A percentile compares a stretch with the other conserved stretches of the same genome.
These are phyloP conservation scores for Sminthurides aquaticus DNA, from an alignment of 2,888 invertebrate genomes.

Conservation along the genomic window DNA sequence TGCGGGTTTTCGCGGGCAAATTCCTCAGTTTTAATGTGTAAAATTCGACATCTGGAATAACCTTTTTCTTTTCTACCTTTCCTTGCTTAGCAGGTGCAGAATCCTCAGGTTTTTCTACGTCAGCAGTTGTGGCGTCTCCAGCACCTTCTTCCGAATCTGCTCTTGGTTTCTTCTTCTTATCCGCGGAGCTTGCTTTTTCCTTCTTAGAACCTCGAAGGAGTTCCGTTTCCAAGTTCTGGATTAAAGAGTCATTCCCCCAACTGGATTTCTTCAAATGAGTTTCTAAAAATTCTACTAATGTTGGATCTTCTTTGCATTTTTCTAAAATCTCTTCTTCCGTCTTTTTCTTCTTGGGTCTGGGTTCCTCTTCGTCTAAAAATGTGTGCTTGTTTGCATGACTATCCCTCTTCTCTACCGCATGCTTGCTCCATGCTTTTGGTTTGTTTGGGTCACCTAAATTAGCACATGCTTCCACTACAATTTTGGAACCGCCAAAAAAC, in stretches of 20 bases:
- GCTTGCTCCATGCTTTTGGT: slow-evolving; percentile 88
- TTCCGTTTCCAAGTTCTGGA: slow-evolving; percentile 44
- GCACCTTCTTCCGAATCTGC: slow-evolving; percentile 48
- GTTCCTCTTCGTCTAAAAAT: slow-evolving; percentile 47
- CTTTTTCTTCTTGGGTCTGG: slow-evolving; percentile 46
- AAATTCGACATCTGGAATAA: slow-evolving; percentile 47
- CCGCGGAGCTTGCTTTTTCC: slow-evolving; percentile 38
- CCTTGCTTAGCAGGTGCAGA: slow-evolving; percentile 48
- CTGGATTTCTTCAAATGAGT: slow-evolving; percentile 58
- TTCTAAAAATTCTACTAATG: slow-evolving; percentile 81
- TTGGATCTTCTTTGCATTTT: slow-evolving; percentile 77
- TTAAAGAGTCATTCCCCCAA: slow-evolving; percentile 41
- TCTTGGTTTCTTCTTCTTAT: slow-evolving; percentile 36
- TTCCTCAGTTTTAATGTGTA: slow-evolving; percentile 68
- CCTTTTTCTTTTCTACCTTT: slow-evolving; percentile 46
- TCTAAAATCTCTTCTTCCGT: slow-evolving; percentile 60
- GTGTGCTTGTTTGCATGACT: slow-evolving; percentile 13
- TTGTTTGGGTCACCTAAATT: slow-evolving; percentile 57
- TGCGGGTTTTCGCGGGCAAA: slow-evolving; percentile 68
- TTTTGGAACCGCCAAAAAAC: slow-evolving; percentile 72
- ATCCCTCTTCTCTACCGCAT: slow-evolving; percentile 51
- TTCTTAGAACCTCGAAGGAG: slow-evolving; percentile 27
- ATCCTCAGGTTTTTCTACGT: slow-evolving; percentile 24
- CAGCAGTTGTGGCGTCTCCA: slow-evolving; percentile 43
- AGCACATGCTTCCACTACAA: slow-evolving; percentile 60